phyloP scores from a whole-genome alignment of 2,888 invertebrate genomes.

The Eupithecia tripunctaria region DNA sequence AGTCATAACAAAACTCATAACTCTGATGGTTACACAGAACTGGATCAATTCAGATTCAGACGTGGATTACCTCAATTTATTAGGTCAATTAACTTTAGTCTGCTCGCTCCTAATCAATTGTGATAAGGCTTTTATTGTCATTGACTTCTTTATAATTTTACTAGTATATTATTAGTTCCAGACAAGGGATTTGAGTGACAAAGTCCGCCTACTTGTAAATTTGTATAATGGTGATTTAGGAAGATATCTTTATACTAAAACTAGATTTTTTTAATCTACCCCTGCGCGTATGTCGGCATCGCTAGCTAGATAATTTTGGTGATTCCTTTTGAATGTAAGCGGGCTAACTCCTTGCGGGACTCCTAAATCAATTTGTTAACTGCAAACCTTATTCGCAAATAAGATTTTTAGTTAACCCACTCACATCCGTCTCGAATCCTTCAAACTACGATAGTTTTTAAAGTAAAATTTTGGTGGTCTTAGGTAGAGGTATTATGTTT shows the following conservation, averaged over 20 bases:
- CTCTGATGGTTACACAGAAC: not conserved
- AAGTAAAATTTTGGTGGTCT: not conserved
- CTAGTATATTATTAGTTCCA: not conserved
- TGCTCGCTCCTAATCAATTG: not conserved
- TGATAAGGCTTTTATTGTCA: not conserved
- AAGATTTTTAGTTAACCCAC: no score
- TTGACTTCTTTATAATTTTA: not conserved
- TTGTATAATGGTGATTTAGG: not conserved
- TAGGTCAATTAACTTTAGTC: not conserved
- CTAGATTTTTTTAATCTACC: no score
- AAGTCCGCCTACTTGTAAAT: not conserved
- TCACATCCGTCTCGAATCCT: no score
- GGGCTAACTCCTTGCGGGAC: no score
- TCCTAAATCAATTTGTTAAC: no score
- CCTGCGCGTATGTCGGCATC: not conserved
- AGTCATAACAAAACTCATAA: not conserved
- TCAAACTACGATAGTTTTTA: no score
- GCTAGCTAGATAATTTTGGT: not conserved
- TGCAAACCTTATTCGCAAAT: no score
- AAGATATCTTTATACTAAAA: not conserved
- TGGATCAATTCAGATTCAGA: not conserved
- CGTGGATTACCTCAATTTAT: not conserved
- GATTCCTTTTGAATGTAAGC: no score
- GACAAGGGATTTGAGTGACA: not conserved
- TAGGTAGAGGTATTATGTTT: no score